Conservation (phyloP, 2,888 invertebrate species). For the Anthophora plumipes region DNA sequence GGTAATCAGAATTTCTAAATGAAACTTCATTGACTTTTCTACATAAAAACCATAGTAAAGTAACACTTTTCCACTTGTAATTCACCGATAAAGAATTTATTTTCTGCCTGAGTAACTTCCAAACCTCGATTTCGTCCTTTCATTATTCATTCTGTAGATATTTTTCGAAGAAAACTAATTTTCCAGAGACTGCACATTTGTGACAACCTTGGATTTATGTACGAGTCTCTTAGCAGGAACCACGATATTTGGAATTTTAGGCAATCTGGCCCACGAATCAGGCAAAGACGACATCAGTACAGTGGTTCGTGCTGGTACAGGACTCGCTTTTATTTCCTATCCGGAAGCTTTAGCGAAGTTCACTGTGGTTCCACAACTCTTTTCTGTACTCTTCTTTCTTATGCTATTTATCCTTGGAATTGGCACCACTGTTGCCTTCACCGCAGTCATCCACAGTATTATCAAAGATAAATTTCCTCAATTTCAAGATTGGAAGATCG, state of each 20-base stretch:
- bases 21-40: no score
- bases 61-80: no score
- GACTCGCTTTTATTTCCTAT: slow-evolving; percentile 93
- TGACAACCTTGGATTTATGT: slow-evolving; percentile 92
- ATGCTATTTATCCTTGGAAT: slow-evolving; percentile 92
- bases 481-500: slow-evolving; percentile 87
- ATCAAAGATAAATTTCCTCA: slow-evolving; percentile 89
- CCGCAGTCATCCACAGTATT: slow-evolving; percentile 89
- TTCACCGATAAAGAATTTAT: no score
- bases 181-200: slow-evolving; percentile 89
- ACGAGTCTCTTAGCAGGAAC: slow-evolving; percentile 93
- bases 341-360: slow-evolving; percentile 93
- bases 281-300: slow-evolving; percentile 87
- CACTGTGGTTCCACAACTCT: slow-evolving; percentile 90
- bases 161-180: background rate
- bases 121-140: background rate
- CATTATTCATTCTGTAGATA: no score
- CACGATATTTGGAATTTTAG: slow-evolving; percentile 93
- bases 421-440: slow-evolving; percentile 90
- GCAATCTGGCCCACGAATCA: slow-evolving; percentile 90
- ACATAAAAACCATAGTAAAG: no score
- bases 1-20: slow-evolving; percentile 77
- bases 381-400: slow-evolving; percentile 91
- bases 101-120: background rate
- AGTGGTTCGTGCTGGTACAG: slow-evolving; percentile 91